Base-by-base conservation (phyloP, 2,113 vertebrate species). In the Motacilla tschutschensis region DNA sequence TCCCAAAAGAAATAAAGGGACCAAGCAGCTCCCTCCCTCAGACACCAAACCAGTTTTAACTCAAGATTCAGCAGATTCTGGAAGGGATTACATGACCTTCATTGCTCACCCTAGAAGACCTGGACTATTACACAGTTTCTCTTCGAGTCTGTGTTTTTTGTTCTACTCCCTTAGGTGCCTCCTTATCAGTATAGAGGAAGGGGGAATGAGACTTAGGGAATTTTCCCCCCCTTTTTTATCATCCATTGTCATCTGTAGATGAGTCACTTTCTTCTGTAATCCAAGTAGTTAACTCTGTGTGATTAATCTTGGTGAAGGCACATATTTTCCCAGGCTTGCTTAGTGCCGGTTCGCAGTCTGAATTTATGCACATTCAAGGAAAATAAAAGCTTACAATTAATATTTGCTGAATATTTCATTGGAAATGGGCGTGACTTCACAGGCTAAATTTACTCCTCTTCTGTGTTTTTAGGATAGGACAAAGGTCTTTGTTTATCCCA, bases 231-330 rank as follows among this genome's bases (percentile, higher is more conserved):
- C 2, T 40, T 50, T 74, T 77, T 51, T 57, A 38, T 58, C 26
- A 89, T 53, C 31, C 22, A n/a, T 26, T 70, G 25, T 67, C 69
- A 71, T 93, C 57, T 74, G 65, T 22, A 73, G 54, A 79, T 93
- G 85, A 93, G 57, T 90, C 82, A 80, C 41, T 58, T 79, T 91
- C 62, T 85, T 82, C 69, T 57, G 79, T 63, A 87, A 92, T 47
- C 48, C 48, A 62, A 66, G 41, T 25, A 67, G 25, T 59, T 82
- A 76, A 9, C 7, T 66, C 67, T 79, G 17, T 18, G 43, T 77
- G 62, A 83, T 29, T 90, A 85, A 79, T 8, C n/a, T 24, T 29
- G 14, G 12, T 77, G 60, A 85, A 79, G 64, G 40, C 33, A 63
- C 38, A 40, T 55, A 41, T 33, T 86, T 87, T 79, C 82, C 44